Evolutionary conservation across 2,797 vertebrate genomes (phyloP), one percentile per base, ranked within the genome.

Genomic region (Arnoldichthys spilopterus): DNA sequence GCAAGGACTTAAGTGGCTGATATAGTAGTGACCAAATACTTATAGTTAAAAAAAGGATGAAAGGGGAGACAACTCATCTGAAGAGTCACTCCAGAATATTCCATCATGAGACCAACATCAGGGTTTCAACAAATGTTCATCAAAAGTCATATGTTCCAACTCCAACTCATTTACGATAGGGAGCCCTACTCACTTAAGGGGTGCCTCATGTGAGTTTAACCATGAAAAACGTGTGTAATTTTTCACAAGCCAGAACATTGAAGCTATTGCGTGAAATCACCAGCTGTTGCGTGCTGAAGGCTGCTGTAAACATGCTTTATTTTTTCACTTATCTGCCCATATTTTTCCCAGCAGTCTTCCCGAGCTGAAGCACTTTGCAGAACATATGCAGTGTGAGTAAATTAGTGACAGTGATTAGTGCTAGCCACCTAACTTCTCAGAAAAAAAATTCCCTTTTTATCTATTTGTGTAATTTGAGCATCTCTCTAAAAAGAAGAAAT

Each of bases 101-200:
- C 81, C 70, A 49, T 64, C 49, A 77, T 7, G 20, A 74, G 76
- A 76, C 86, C 88, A 85, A 83, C 72, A 80, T 43, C 88, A 22
- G 81, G 82, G 76, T 90, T 78, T 79, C 78, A 88, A 87, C 77
- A 79, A 70, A 85, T 85, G 87, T 86, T 87, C 59, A 40, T 79
- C 58, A 87, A 85, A 70, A 86, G 86, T 78, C 82, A 84, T 82
- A 74, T 83, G 63, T 53, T 34, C 83, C 78, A 83, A 18, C 28
- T 61, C 79, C 85, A 83, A 84, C 72, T 54, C 47, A 34, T 70
- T 53, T 70, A 34, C 22, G 68, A 70, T 9, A 53, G 49, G 49
- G 49, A 47, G 68, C 78, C 74, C 76, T 79, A 26, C 80, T 56
- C 83, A 85, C 47, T 78, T 78, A 81, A 82, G 83, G 84, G 54